A percentile compares a stretch with the other conserved stretches of the same genome.
phyloP scores from a whole-genome alignment of 1,140 invertebrate genomes.

The Drosophila hydei region DNA sequence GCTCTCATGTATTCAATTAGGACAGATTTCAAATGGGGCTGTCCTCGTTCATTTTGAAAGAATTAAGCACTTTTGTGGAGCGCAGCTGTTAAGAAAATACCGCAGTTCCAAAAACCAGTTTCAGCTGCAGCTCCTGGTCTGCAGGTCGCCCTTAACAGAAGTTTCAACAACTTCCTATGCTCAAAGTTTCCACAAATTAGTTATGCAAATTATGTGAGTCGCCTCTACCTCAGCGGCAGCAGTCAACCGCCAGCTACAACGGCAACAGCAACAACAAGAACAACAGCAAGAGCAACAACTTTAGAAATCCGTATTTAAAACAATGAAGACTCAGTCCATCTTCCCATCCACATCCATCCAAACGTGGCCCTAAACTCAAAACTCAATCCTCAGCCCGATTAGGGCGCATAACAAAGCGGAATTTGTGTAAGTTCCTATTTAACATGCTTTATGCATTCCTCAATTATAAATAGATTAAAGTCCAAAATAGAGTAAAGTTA shows the following conservation, averaged over 20 bases:
- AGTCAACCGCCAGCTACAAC: conserved; percentile 44
- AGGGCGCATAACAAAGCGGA: conserved; percentile 79
- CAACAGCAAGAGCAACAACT: conserved; percentile 11
- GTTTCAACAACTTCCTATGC: conserved; percentile 81
- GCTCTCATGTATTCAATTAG: conserved; percentile 81
- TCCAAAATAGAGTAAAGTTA: conserved; percentile 82
- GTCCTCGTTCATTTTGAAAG: conserved; percentile 69
- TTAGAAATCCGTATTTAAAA: conserved; percentile 72
- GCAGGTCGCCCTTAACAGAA: conserved; percentile 62
- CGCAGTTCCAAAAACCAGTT: conserved; percentile 32
- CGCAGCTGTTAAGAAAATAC: conserved; percentile 71
- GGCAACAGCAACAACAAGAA: conserved; percentile 12
- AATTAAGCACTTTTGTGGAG: conserved; percentile 78
- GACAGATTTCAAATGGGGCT: conserved; percentile 72
- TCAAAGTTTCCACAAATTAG: conserved; percentile 80
- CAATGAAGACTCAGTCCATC: conserved; percentile 57
- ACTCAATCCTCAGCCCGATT: conserved; percentile 60
- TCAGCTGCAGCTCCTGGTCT: conserved; percentile 19
- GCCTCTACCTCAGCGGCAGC: conserved; percentile 65
- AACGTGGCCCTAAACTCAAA: conserved; percentile 43
- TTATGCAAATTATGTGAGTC: conserved; percentile 82
- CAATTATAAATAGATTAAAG: conserved; percentile 82
- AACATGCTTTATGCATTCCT: conserved; percentile 81
- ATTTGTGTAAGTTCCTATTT: conserved; percentile 82
- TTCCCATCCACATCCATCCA: conserved; percentile 11